Evolutionary conservation across 1,140 invertebrate species (phyloP).

Genomic region (Gonatopus flavifemur): DNA sequence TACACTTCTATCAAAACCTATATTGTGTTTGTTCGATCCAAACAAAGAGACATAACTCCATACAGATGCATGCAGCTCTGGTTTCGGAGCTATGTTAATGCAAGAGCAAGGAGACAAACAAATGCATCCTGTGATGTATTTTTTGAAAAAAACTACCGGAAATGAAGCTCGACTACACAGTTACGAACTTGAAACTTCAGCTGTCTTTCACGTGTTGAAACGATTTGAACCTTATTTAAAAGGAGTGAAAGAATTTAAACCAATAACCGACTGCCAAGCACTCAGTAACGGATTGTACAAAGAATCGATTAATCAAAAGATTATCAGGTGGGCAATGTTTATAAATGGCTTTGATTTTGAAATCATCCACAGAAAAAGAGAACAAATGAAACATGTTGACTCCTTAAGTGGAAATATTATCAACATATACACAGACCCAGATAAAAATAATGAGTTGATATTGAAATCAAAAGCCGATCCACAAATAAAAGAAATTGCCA

Average conservation of each 20-base stretch:
- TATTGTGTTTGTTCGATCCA: not conserved
- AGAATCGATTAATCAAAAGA: not conserved
- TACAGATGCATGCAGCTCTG: not conserved
- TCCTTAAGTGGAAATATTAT: not conserved
- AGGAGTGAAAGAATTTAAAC: not conserved
- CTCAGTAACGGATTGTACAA: not conserved
- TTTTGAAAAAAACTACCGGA: not conserved
- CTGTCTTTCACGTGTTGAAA: not conserved
- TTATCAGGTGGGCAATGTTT: not conserved
- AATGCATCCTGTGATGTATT: not conserved
- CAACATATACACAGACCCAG: no score
- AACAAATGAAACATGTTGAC: not conserved
- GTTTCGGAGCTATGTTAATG: not conserved
- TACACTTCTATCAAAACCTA: not conserved
- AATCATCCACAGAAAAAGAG: not conserved
- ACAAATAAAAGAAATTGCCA: no score
- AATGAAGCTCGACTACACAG: not conserved
- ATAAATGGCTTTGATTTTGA: not conserved
- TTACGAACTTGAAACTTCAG: not conserved
- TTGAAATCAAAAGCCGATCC: no score
- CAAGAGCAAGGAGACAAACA: not conserved
- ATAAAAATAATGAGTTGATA: no score
- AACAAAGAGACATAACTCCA: not conserved
- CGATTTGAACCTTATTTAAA: not conserved
- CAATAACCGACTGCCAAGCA: not conserved